Base-by-base conservation (phyloP, 2,797 vertebrate species). In the Synanceia verrucosa region DNA sequence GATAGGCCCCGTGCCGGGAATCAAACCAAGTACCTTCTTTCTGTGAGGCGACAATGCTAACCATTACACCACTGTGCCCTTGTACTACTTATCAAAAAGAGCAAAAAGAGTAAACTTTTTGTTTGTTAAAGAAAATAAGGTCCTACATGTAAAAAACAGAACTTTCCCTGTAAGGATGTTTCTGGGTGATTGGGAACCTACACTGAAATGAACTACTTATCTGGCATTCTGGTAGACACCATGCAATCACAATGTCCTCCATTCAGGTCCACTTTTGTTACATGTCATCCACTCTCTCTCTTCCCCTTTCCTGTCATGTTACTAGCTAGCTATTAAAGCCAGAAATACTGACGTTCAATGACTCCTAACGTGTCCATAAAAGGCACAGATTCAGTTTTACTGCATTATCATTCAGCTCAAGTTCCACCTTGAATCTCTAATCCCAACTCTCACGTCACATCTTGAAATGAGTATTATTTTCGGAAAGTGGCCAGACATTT, bases 401-500 rank as follows among this genome's bases (percentile, higher is more conserved):
- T 47, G 16, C 33, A 48, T 2, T 37, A n/a, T n/a, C n/a, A n/a
- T n/a, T n/a, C 12, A 19, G 24, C 14, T 37, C 16, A 13, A 39
- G 13, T 41, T 55, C 58, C 21, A 56, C 37, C 39, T 63, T 6
- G 9, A 62, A 43, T 48, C 60, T 41, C 29, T 34, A 31, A 66
- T 12, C 11, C 21, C 12, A 47, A 57, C 31, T 68, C 34, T 65
- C 31, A 47, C 14, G 65, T 65, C 23, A 51, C 24, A 58, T 57
- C 39, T 58, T 28, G 13, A 50, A 21, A 55, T 31, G 18, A 14
- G 26, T 21, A 14, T 65, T 55, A 59, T 61, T 74, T 66, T 67
- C 26, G 70, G n/a, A 37, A 70, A 47, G 8, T 58, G 31, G 52
- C 78, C 37, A 62, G 68, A 51, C 48, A 78, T 26, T 51, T 43